These are phyloP conservation scores for Myotis myotis DNA, from an alignment of 2,797 vertebrate species.

Conservation along the genomic window DNA sequence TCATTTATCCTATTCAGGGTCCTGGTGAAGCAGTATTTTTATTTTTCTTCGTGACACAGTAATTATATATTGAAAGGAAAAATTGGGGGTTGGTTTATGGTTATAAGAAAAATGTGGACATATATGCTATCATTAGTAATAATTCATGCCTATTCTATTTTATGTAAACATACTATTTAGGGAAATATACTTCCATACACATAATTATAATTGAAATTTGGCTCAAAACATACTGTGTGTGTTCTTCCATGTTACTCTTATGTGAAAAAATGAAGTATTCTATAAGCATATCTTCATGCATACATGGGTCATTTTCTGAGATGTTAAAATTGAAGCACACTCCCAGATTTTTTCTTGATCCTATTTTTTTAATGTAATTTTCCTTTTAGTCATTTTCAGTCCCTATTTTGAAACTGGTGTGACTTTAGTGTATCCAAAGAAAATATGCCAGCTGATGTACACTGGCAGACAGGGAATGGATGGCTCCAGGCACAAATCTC, in stretches of 20 bases:
- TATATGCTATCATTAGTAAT: neutral
- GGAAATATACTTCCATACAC: neutral
- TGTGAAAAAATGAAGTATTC: neutral
- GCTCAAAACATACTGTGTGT: neutral
- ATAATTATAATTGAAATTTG: conserved; percentile 4
- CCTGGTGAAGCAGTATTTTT: neutral
- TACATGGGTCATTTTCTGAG: conserved; percentile 1
- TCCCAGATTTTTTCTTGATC: neutral
- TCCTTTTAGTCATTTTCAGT: conserved; percentile 1
- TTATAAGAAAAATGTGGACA: neutral
- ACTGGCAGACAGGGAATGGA: neutral
- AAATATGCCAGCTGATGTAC: neutral
- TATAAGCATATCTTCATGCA: neutral
- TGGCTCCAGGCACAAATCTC: neutral
- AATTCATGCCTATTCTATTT: neutral
- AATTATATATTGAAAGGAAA: conserved; percentile 1
- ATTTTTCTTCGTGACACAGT: neutral
- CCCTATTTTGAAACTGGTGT: neutral
- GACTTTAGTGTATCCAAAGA: neutral
- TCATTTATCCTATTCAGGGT: neutral
- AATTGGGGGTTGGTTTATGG: neutral
- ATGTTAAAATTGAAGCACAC: neutral
- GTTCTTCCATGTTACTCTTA: neutral
- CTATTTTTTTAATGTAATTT: neutral
- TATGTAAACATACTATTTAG: neutral